These are phyloP conservation scores for Zosterops hypoxanthus DNA, from an alignment of 2,113 vertebrate genomes.

Conservation along the genomic window DNA sequence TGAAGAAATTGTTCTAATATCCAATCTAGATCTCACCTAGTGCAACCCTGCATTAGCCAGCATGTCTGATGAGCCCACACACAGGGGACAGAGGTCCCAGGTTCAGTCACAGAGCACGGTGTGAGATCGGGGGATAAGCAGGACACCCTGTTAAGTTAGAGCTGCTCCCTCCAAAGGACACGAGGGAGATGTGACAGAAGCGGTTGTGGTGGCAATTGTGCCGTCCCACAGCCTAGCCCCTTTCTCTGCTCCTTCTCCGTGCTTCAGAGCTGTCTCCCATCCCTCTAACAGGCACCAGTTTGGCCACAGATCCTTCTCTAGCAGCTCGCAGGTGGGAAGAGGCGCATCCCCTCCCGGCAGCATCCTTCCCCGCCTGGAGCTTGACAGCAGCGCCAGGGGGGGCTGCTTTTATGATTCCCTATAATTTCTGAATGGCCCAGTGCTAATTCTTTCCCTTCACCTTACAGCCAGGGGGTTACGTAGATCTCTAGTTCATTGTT, in stretches of 20 bases:
- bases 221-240: neutral
- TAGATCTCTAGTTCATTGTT: fast-evolving
- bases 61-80: neutral
- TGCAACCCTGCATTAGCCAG: neutral
- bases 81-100: neutral
- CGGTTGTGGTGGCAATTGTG: neutral
- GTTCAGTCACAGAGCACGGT: neutral
- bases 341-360: neutral
- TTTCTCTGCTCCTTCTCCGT: neutral
- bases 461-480: neutral
- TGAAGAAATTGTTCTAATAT: neutral
- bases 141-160: neutral
- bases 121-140: neutral
- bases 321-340: neutral
- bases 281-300: neutral
- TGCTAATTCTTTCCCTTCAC: neutral
- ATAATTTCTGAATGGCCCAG: neutral
- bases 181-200: neutral
- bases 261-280: neutral
- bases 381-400: neutral
- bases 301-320: neutral
- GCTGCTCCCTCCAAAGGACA: neutral
- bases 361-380: neutral
- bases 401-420: neutral
- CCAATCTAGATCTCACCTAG: neutral